Evolutionary conservation across 2,797 vertebrate genomes (phyloP).

Genomic region (Eulemur albifrons): DNA sequence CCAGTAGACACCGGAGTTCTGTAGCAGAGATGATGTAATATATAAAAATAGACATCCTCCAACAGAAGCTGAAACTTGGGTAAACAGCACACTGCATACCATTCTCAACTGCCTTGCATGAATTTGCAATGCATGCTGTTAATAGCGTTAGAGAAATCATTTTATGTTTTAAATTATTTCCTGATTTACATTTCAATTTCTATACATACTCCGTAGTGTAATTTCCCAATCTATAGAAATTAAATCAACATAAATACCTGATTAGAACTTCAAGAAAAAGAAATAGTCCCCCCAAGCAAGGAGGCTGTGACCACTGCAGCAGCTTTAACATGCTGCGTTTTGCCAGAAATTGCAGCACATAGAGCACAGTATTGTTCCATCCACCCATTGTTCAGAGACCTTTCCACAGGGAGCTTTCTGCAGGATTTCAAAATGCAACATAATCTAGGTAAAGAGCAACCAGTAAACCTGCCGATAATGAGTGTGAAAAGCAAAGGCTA

Average conservation of each 20-base stretch:
- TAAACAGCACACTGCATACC: slow-evolving; percentile 80
- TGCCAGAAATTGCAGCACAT: slow-evolving; percentile 35
- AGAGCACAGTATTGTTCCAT: neutral
- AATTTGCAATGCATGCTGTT: slow-evolving; percentile 77
- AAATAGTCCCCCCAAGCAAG: neutral
- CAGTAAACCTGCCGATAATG: neutral
- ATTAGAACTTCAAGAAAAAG: slow-evolving; percentile 38
- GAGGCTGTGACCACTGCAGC: neutral
- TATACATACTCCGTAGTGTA: neutral
- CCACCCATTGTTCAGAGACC: slow-evolving; percentile 29
- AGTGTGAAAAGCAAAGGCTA: neutral
- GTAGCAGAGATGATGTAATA: slow-evolving; percentile 85
- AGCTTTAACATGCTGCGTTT: slow-evolving; percentile 20
- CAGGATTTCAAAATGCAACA: slow-evolving; percentile 29
- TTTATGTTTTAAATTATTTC: slow-evolving; percentile 38
- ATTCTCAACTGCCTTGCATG: slow-evolving; percentile 79
- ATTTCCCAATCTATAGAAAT: slow-evolving; percentile 40
- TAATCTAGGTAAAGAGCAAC: neutral
- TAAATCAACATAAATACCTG: slow-evolving; percentile 57
- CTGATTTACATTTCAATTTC: slow-evolving; percentile 57
- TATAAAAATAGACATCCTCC: slow-evolving; percentile 85
- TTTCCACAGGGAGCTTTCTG: slow-evolving; percentile 39
- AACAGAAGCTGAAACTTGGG: slow-evolving; percentile 83
- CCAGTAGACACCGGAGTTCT: slow-evolving; percentile 80
- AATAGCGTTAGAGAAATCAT: slow-evolving; percentile 61